These are phyloP conservation scores for Chironomus riparius DNA, from an alignment of 2,888 invertebrate species.

Conservation along the genomic window DNA sequence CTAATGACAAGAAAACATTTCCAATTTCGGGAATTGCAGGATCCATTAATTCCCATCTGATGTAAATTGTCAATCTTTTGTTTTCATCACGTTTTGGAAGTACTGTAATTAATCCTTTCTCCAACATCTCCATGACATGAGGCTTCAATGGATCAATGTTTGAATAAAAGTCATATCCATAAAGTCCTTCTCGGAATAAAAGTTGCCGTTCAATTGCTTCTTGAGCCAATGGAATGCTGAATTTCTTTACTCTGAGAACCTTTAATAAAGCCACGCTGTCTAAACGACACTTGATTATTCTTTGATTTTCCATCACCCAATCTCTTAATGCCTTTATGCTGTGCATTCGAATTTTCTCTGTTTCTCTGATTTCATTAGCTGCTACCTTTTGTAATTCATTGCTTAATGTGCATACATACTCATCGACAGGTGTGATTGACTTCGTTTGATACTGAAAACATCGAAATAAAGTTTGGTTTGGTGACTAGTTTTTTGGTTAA, in stretches of 20 bases:
- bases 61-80: slow-evolving; percentile 66
- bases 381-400: background rate
- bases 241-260: background rate
- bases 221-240: background rate
- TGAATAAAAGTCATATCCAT: slow-evolving; percentile 65
- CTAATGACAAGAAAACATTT: background rate
- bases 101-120: slow-evolving; percentile 64
- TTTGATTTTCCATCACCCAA: slow-evolving; percentile 45
- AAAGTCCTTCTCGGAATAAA: slow-evolving; percentile 64
- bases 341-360: background rate
- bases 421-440: slow-evolving; percentile 6
- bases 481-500: too few relatives aligned
- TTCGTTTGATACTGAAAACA: slow-evolving; percentile 15
- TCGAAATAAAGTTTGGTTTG: too few relatives aligned
- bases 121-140: slow-evolving; percentile 59
- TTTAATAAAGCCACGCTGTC: slow-evolving; percentile 41
- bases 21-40: background rate
- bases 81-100: slow-evolving; percentile 65
- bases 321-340: background rate
- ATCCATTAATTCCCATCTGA: slow-evolving; percentile 71
- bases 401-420: background rate
- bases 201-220: slow-evolving; percentile 58
- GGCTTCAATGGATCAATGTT: slow-evolving; percentile 63
- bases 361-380: background rate
- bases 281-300: slow-evolving; percentile 57